A percentile compares a stretch with the other conserved stretches of the same genome.
Evolutionary conservation across 2,888 invertebrate genomes (phyloP).

Genomic region (Incurvaria masculella): DNA sequence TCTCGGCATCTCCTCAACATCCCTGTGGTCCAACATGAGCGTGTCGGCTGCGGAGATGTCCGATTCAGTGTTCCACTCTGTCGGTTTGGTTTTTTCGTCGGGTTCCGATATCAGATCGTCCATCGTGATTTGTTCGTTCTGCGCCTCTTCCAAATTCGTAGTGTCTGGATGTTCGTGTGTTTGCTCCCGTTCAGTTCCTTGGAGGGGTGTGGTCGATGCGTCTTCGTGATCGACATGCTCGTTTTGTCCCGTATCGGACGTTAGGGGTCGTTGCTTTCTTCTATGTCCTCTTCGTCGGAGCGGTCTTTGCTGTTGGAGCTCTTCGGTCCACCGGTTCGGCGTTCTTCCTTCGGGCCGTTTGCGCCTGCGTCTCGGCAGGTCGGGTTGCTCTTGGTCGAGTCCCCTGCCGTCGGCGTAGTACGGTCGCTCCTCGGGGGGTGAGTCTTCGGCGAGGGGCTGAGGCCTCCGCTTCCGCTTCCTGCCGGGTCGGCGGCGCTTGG

Average conservation of each 20-base stretch:
- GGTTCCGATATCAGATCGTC: conserved; percentile 2
- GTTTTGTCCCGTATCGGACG: not conserved
- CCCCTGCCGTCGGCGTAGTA: conserved; percentile 21
- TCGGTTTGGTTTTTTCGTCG: not conserved
- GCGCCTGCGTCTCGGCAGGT: conserved; percentile 28
- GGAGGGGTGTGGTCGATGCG: not conserved
- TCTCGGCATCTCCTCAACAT: not conserved
- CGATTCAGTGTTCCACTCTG: not conserved
- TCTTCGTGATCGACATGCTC: not conserved
- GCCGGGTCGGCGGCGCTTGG: conserved; percentile 41
- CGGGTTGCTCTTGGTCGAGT: conserved; percentile 5
- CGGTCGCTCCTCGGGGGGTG: conserved; percentile 23
- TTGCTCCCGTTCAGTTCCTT: not conserved
- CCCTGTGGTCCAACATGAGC: not conserved
- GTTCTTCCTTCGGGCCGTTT: conserved; percentile 33
- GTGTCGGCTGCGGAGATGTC: not conserved
- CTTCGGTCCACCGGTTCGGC: conserved; percentile 36
- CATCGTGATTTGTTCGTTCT: conserved; percentile 13
- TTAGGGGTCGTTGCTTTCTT: conserved; percentile 28
- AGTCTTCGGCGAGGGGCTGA: conserved; percentile 28
- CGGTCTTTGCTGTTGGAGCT: conserved; percentile 27
- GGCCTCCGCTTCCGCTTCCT: conserved; percentile 63
- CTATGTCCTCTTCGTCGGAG: conserved; percentile 33
- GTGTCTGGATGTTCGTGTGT: conserved; percentile 7
- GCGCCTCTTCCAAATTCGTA: conserved; percentile 23